Evolutionary conservation across 2,797 vertebrate species (phyloP).

Genomic region (Gadopsis bispinosus): DNA sequence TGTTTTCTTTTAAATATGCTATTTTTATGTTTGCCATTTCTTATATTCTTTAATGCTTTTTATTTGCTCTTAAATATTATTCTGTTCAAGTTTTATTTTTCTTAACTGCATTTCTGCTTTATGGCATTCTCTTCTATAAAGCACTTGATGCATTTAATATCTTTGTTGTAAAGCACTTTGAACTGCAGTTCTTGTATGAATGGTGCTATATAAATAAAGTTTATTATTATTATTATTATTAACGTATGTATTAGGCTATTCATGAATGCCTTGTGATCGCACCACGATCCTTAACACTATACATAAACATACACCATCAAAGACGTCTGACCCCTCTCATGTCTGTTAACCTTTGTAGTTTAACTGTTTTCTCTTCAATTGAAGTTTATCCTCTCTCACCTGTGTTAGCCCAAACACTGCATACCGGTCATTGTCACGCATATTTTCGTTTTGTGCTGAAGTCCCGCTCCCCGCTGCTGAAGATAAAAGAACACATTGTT

Average conservation of each 20-base stretch:
- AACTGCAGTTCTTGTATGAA: too few relatives aligned
- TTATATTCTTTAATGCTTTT: too few relatives aligned
- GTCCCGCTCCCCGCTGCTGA: constrained; percentile 27
- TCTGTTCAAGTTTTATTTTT: too few relatives aligned
- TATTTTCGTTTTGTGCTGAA: constrained; percentile 56
- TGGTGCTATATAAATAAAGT: too few relatives aligned
- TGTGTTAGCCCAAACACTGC: constrained; percentile 48
- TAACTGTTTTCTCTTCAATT: constrained; percentile 28
- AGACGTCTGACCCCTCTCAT: not conserved
- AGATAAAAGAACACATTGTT: constrained; percentile 67
- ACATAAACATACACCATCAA: constrained; percentile 34
- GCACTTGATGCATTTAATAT: too few relatives aligned
- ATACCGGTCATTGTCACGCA: constrained; percentile 58
- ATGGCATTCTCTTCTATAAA: too few relatives aligned
- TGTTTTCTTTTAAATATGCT: too few relatives aligned
- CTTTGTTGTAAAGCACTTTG: too few relatives aligned
- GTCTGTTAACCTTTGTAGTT: constrained; percentile 19
- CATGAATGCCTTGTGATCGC: constrained; percentile 20
- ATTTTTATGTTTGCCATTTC: too few relatives aligned
- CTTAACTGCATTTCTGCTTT: too few relatives aligned
- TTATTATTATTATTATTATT: too few relatives aligned
- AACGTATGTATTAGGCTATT: not conserved
- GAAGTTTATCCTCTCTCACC: constrained; percentile 47
- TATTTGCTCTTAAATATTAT: too few relatives aligned
- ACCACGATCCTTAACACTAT: not conserved